Conservation (phyloP, 2,888 invertebrate genomes). For the Diarsia mendica region DNA sequence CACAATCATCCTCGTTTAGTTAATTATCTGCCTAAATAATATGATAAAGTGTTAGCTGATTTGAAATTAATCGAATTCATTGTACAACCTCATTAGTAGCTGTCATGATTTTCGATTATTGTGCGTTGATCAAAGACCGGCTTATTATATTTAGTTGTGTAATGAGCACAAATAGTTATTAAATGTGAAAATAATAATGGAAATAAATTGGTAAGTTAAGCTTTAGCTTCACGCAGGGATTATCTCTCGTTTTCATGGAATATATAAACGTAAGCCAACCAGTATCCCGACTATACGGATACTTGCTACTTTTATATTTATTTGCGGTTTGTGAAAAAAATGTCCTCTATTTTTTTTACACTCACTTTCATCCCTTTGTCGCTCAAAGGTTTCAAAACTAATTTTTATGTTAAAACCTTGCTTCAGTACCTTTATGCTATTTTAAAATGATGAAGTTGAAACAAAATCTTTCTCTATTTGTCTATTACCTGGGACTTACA, state of each 20-base stretch:
- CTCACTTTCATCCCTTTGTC: not conserved
- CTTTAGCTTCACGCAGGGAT: constrained; percentile 32
- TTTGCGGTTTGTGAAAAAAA: constrained; percentile 21
- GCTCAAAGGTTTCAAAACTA: not conserved
- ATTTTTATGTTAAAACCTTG: not conserved
- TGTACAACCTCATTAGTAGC: constrained; percentile 11
- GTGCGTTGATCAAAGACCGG: not conserved
- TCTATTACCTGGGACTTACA: not conserved
- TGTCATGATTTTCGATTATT: constrained; percentile 42
- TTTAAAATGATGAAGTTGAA: not conserved
- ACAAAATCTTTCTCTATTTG: not conserved
- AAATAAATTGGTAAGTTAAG: constrained; percentile 39
- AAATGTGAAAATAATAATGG: constrained; percentile 49
- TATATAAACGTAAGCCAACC: constrained; percentile 39
- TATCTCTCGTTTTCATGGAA: constrained; percentile 11
- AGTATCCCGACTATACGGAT: constrained; percentile 15
- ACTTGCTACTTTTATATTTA: constrained; percentile 28
- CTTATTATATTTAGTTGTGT: constrained; percentile 29
- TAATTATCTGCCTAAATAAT: constrained; percentile 17
- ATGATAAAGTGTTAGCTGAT: constrained; percentile 1
- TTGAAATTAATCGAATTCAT: constrained; percentile 17
- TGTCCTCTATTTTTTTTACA: not conserved
- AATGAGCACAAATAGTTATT: constrained; percentile 33
- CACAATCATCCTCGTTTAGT: not conserved
- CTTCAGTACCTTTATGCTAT: not conserved